Base-by-base conservation (phyloP, 1,140 invertebrate genomes). In the Eurosta solidaginis region DNA sequence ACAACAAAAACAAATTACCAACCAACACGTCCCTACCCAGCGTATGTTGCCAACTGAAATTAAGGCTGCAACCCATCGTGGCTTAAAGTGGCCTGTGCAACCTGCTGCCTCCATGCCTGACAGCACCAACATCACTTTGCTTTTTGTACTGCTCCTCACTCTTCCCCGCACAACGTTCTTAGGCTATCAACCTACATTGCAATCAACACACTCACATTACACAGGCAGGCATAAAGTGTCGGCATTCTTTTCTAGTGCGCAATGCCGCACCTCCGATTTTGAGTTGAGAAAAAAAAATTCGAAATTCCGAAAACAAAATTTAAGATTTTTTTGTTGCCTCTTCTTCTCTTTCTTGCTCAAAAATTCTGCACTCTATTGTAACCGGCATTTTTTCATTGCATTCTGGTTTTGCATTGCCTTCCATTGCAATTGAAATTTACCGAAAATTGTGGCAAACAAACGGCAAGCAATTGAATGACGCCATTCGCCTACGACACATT, bases 301-400 rank as follows among this genome's bases (percentile, higher is more conserved):
- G n/a, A n/a, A n/a, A n/a, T n/a, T n/a, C n/a, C 54, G n/a, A 17
- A 59, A 29, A 68, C 29, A 68, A 68, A 68, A 40, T 36, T 52
- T 63, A 4, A 27, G 45, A 47, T 36, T 63, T 36, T 63, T 40
- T 33, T 33, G 17, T 12, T 20, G n/a, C 59, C 40, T 10, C 36
- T 20, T 20, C 33, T 68, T 40, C 59, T n/a, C n/a, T 40, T n/a
- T n/a, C n/a, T n/a, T n/a, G n/a, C n/a, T 7, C 33, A 9, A 40
- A 10, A 40, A 25, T 59, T 68, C 2, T 6, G 27, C 33, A 10
- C 33, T 40, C 59, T 54, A 27, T 33, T 36, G 33, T 40, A 40
- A 68, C 59, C 59, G 59, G 59, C 59, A 68, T 68, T 68, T 59
- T n/a, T 68, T 68, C 59, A n/a, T 68, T 33, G 59, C 59, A 68